These are phyloP conservation scores for Peromyscus aztecus DNA, from an alignment of 2,797 vertebrate genomes.

Conservation along the genomic window DNA sequence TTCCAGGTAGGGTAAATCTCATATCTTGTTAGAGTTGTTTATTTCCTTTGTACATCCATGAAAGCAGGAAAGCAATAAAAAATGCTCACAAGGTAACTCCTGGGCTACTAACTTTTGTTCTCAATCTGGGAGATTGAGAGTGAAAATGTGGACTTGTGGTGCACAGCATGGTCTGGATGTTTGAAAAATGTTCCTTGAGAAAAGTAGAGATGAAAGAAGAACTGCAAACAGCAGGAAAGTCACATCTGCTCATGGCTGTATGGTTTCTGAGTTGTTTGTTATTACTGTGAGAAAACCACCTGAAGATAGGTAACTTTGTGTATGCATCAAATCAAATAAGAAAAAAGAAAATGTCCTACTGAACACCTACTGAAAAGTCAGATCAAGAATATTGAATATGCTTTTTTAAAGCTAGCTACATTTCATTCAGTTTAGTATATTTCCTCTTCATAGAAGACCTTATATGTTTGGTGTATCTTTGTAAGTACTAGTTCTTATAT, in stretches of 20 bases:
- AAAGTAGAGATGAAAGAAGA: slow-evolving; percentile 55
- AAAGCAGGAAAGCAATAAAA: slow-evolving; percentile 60
- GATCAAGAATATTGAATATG: slow-evolving; percentile 21
- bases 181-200: slow-evolving; percentile 16
- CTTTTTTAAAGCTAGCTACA: not conserved
- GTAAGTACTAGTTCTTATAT: slow-evolving; percentile 38
- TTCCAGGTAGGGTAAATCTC: slow-evolving; percentile 65
- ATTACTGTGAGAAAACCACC: slow-evolving; percentile 23
- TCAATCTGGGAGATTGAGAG: not conserved
- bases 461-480: not conserved
- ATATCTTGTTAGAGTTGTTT: slow-evolving; percentile 66
- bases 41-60: slow-evolving; percentile 57
- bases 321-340: slow-evolving; percentile 3
- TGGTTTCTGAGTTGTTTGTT: slow-evolving; percentile 22
- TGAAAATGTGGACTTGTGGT: slow-evolving; percentile 48
- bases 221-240: not conserved
- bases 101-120: slow-evolving; percentile 43
- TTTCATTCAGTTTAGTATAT: not conserved
- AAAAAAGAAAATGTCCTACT: not conserved
- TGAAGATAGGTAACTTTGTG: not conserved
- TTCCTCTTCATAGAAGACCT: not conserved
- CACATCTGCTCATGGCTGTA: not conserved
- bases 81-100: slow-evolving; percentile 35
- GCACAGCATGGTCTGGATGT: slow-evolving; percentile 5
- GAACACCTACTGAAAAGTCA: slow-evolving; percentile 12